Evolutionary conservation across 2,113 vertebrate species (phyloP), one percentile per base, ranked within the genome.

Genomic region (Python bivittatus): DNA sequence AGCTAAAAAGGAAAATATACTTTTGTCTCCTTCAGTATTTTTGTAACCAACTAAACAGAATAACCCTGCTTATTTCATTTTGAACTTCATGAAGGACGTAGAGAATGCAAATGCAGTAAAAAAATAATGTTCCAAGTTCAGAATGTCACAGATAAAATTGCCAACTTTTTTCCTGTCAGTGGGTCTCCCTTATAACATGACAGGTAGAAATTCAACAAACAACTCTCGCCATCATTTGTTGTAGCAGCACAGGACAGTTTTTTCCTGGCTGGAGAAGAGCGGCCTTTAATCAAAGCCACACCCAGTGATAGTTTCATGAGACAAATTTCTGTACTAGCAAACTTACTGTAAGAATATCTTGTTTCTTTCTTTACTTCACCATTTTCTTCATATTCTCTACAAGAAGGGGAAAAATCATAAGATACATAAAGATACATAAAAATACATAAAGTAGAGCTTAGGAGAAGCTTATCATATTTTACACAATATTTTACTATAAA

Each of bases 261-360:
- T 88, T 25, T 2, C 38, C 9, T 15, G 48, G 42, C 29, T 61
- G 23, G 1, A 5, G 15, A 61, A 54, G 44, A 44, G 20, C 38
- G 44, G 33, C n/a, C 61, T 23, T 11, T 13, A 33, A 44, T n/a
- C 29, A 84, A 6, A n/a, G 25, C n/a, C 3, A 61, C 38, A 60
- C 11, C 8, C 68, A 58, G 13, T 44, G 48, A 53, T 3, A 64
- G 9, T 52, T 58, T 44, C 52, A 64, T 7, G 3, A 90, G 54
- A 42, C 27, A 0, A 12, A 83, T 3, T 25, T 89, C 56, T 6
- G 0, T 94, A 29, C 17, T 83, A 13, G 89, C 91, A 42, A 89
- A 98, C 98, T 99, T 97, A 99, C 99, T 98, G 95, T 99, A 99
- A 1, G 97, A 98, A 94, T 99, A 99, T 1, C 97, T 99, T 0